These are phyloP conservation scores for Corydoras maculifer DNA, from an alignment of 2,113 vertebrate species.

Conservation along the genomic window DNA sequence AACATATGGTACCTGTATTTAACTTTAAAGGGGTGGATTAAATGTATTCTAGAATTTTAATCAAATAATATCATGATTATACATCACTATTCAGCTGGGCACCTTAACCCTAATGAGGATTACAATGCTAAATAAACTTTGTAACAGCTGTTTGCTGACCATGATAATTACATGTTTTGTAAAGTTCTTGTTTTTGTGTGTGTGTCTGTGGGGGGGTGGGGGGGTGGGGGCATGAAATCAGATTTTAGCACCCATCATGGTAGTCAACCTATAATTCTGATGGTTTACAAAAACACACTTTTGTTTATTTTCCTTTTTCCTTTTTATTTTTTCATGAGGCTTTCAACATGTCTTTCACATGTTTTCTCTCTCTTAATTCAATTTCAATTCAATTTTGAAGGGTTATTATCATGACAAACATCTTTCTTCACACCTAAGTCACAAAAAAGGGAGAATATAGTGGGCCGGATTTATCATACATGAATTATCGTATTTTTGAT, in stretches of 20 bases:
- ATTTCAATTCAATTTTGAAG: too few species aligned
- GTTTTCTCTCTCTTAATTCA: neutral
- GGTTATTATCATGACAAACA: neutral
- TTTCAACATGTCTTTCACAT: too few species aligned
- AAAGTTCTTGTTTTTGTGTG: neutral
- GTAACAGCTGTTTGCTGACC: neutral
- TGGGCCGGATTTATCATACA: too few species aligned
- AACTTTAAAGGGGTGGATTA: constrained; percentile 54
- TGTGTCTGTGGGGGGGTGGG: constrained; percentile 28
- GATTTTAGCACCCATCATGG: too few species aligned
- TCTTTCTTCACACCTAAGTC: neutral
- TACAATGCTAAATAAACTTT: constrained; percentile 37
- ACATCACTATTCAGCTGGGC: constrained; percentile 23
- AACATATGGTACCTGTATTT: constrained; percentile 68
- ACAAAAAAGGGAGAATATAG: too few species aligned
- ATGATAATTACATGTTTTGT: neutral
- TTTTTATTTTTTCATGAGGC: too few species aligned
- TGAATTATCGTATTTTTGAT: too few species aligned
- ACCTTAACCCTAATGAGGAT: constrained; percentile 28
- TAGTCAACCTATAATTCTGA: too few species aligned
- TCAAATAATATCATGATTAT: constrained; percentile 48
- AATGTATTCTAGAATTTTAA: constrained; percentile 49
- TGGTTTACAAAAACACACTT: too few species aligned
- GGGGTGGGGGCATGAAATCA: too few species aligned
- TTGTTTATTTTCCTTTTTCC: too few species aligned